Evolutionary conservation across 2,888 invertebrate genomes (phyloP).

Genomic region (Phrixothrix hirtus): DNA sequence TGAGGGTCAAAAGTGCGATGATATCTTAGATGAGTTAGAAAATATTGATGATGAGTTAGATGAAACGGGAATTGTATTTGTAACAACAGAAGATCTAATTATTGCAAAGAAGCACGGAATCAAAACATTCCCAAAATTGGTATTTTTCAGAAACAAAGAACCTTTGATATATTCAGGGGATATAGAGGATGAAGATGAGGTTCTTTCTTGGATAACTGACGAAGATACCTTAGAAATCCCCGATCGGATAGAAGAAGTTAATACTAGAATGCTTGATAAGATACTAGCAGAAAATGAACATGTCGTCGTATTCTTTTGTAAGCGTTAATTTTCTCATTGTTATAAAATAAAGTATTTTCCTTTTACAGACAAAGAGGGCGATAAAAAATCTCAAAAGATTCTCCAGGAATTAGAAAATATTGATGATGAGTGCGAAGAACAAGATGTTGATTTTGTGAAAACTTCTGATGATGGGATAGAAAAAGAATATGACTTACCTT

Average conservation of each 20-base stretch:
- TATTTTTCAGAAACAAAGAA: slow-evolving; percentile 90
- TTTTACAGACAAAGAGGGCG: slow-evolving; percentile 79
- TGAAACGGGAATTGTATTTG: slow-evolving; percentile 90
- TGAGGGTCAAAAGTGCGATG: slow-evolving; percentile 84
- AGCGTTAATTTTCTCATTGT: slow-evolving; percentile 54
- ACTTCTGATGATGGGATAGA: slow-evolving; percentile 87
- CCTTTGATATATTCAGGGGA: slow-evolving; percentile 82
- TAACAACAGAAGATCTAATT: slow-evolving; percentile 83
- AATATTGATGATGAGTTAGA: slow-evolving; percentile 93
- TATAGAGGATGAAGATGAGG: slow-evolving; percentile 88
- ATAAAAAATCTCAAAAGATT: slow-evolving; percentile 87
- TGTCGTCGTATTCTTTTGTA: slow-evolving; percentile 92
- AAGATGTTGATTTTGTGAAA: slow-evolving; percentile 89
- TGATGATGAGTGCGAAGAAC: slow-evolving; percentile 90
- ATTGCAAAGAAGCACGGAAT: slow-evolving; percentile 85
- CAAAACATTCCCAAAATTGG: slow-evolving; percentile 81
- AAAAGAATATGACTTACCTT: slow-evolving; percentile 82
- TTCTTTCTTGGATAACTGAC: slow-evolving; percentile 87
- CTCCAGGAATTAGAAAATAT: slow-evolving; percentile 88
- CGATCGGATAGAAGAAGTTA: slow-evolving; percentile 91
- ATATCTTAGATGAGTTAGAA: slow-evolving; percentile 82
- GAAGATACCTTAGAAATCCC: slow-evolving; percentile 89
- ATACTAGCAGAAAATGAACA: slow-evolving; percentile 85
- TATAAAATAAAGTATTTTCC: neutral
- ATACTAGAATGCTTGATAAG: slow-evolving; percentile 86